Base-by-base conservation (phyloP, 2,113 vertebrate species). In the Triplophysa rosa region DNA sequence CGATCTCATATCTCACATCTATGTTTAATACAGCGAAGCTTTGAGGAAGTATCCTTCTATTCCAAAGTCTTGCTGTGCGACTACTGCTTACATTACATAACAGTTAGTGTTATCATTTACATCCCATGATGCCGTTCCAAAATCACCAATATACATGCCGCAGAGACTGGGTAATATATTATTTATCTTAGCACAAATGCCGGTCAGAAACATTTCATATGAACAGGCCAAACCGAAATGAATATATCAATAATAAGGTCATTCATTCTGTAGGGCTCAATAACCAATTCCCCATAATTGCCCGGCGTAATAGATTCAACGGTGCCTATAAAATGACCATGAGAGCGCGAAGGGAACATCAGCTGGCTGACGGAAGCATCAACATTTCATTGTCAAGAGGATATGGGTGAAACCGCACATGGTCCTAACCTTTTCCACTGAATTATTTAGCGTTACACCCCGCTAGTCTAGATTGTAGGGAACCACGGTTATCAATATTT, bases 401-500 rank as follows among this genome's bases (percentile, higher is more conserved):
- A 23, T 75, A 47, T 40, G 77, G 76, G 29, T 61, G 67, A 88
- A 76, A 70, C 61, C 49, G 72, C 78, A 82, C 77, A 67, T 71
- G 69, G 74, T 83, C 80, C 33, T 54, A 80, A 86, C 77, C 61
- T 54, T 82, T 11, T 13, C 33, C 47, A 16, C 8, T 92, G 80
- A 88, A 90, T 89, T 73, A 89, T 90, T 86, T 47, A 89, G 82
- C 62, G 45, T 61, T 73, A 80, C 58, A 82, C 83, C 86, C 86
- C 80, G 54, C 78, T 11, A 78, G 86, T 84, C 82, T 83, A 61
- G 58, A 59, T 29, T 81, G 79, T 2, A 21, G 75, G 17, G 45
- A 64, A 72, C 47, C 12, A 2, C n/a, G 33, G 40, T 21, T 26
- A 76, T 89, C 78, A 88, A 90, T 89, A 89, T 92, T 92, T 90